A percentile compares a stretch with the other conserved stretches of the same genome.
phyloP scores from a whole-genome alignment of 2,113 vertebrate species.

The Oophaga pumilio region DNA sequence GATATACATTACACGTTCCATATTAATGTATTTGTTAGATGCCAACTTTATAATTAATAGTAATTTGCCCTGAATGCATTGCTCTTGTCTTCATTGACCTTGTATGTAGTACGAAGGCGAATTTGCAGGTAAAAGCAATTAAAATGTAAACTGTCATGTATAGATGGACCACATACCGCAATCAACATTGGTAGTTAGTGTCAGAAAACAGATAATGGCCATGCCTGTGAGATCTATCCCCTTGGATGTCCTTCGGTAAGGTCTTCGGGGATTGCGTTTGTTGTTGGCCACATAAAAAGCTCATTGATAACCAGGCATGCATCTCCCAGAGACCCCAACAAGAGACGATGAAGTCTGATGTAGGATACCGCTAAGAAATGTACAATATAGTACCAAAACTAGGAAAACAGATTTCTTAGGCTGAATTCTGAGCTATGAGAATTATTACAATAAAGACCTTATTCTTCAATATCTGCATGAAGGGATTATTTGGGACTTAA shows the following conservation, averaged over 20 bases:
- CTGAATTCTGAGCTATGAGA: not conserved
- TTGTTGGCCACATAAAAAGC: not conserved
- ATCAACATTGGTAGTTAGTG: not conserved
- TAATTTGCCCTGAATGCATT: not conserved
- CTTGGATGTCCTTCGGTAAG: not conserved
- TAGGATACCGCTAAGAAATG: not conserved
- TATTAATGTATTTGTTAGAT: not conserved
- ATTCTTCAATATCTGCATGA: not conserved
- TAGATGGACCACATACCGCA: not conserved
- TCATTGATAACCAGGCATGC: not conserved
- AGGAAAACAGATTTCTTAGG: not conserved
- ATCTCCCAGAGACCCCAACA: not conserved
- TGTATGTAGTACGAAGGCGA: not conserved
- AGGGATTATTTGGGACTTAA: not conserved
- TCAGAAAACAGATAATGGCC: not conserved
- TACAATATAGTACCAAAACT: slow-evolving; percentile 6
- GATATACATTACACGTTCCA: not conserved
- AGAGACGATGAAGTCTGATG: not conserved
- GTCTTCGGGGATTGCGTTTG: not conserved
- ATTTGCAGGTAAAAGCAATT: not conserved
- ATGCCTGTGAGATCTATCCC: not conserved
- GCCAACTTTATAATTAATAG: not conserved
- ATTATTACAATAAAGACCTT: not conserved
- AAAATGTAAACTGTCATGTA: not conserved
- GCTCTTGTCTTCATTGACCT: not conserved